Percentiles rank a stretch among this genome's conserved stretches.
Conservation (phyloP, 2,797 vertebrate genomes). For the Enteromius unitaeniatus region DNA sequence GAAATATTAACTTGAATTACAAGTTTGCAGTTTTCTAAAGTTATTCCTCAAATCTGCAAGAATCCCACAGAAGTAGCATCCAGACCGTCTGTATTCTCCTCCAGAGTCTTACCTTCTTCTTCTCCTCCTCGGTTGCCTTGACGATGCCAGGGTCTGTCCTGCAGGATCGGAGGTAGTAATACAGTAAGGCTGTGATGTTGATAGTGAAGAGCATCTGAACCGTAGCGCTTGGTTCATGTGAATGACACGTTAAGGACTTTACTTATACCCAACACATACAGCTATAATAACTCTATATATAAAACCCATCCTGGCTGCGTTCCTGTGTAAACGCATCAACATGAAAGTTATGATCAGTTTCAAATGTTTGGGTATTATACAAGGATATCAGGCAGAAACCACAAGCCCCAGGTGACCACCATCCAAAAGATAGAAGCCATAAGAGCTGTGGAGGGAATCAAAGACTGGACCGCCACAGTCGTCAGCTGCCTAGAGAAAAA, state of each 20-base stretch:
- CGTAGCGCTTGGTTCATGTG: constrained; percentile 76
- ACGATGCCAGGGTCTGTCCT: constrained; percentile 89
- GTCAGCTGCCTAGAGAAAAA: constrained; percentile 78
- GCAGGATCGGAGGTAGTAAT: constrained; percentile 90
- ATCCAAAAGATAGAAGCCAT: constrained; percentile 93
- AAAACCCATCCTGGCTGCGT: neutral
- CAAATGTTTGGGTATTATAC: neutral
- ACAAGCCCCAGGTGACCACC: constrained; percentile 88
- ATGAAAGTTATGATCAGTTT: neutral
- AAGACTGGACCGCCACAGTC: constrained; percentile 73
- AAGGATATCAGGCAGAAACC: constrained; percentile 96
- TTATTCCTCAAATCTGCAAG: neutral
- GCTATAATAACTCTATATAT: neutral
- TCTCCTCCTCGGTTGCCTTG: constrained; percentile 89
- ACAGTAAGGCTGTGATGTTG: constrained; percentile 81
- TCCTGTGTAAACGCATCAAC: neutral
- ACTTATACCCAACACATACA: neutral
- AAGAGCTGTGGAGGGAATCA: constrained; percentile 82
- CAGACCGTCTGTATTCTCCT: too few relatives aligned
- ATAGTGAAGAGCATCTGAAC: constrained; percentile 82
- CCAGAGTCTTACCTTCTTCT: constrained; percentile 81
- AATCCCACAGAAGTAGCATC: too few relatives aligned
- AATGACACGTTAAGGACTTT: constrained; percentile 62
- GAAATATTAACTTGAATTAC: too few relatives aligned
- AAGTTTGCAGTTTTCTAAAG: too few relatives aligned